Evolutionary conservation across 2,888 invertebrate species (phyloP).

Genomic region (Thereva nobilitata): DNA sequence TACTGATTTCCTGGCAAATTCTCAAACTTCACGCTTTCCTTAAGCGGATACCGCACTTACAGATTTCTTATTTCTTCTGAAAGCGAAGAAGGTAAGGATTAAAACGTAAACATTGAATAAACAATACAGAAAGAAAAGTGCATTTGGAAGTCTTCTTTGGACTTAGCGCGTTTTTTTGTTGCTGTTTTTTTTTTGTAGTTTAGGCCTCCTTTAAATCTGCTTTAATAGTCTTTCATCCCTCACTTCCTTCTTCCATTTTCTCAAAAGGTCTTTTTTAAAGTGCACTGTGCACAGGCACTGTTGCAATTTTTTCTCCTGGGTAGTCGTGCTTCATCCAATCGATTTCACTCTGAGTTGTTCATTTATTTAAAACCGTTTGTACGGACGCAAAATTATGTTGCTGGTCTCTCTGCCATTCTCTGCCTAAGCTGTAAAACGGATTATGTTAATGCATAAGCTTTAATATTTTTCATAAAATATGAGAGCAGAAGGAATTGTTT

Average conservation of each 20-base stretch:
- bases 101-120: constrained; percentile 34
- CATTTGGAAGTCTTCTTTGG: constrained; percentile 31
- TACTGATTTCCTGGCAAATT: constrained; percentile 31
- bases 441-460: constrained; percentile 8
- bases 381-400: not conserved
- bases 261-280: constrained; percentile 7
- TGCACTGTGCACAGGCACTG: not conserved
- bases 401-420: constrained; percentile 8
- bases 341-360: constrained; percentile 9
- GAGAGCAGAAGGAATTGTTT: too few relatives aligned
- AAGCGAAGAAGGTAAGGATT: constrained; percentile 32
- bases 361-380: not conserved
- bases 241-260: constrained; percentile 33
- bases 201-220: constrained; percentile 27
- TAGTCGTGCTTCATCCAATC: not conserved
- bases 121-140: constrained; percentile 21
- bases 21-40: constrained; percentile 17
- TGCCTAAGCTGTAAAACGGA: constrained; percentile 27
- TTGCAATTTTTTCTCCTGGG: too few relatives aligned
- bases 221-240: constrained; percentile 30
- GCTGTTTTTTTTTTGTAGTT: not conserved
- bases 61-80: constrained; percentile 10
- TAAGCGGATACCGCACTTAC: constrained; percentile 26
- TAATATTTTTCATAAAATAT: too few relatives aligned
- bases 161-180: too few relatives aligned